A percentile compares a stretch with the other conserved stretches of the same genome.
Conservation (phyloP, 2,888 invertebrate genomes). For the Stomorhina lunata region DNA sequence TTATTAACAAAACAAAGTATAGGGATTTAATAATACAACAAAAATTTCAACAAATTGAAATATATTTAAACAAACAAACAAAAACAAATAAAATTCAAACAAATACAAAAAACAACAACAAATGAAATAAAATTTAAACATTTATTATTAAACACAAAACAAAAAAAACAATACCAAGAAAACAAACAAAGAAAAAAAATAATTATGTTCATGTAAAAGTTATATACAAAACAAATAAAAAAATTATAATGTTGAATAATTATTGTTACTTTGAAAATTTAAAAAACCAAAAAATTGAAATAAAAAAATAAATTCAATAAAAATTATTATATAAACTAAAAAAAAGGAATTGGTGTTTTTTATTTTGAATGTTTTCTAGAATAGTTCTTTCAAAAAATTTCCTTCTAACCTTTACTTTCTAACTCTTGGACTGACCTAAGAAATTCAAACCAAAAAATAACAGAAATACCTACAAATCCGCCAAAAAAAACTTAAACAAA, state of each 20-base stretch:
- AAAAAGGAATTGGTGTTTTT: slow-evolving; percentile 69
- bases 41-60: slow-evolving; percentile 46
- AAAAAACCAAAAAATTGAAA: slow-evolving; percentile 68
- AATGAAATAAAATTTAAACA: slow-evolving; percentile 57
- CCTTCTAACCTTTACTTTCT: slow-evolving; percentile 15
- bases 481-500: no score
- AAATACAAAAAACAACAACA: slow-evolving; percentile 25
- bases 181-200: slow-evolving; percentile 59
- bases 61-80: slow-evolving; percentile 48
- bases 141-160: slow-evolving; percentile 44
- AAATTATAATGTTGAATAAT: slow-evolving; percentile 75
- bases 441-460: background rate
- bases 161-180: slow-evolving; percentile 37
- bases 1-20: slow-evolving; percentile 68
- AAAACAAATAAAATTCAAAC: slow-evolving; percentile 20
- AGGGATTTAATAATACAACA: slow-evolving; percentile 71
- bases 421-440: slow-evolving; percentile 16
- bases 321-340: slow-evolving; percentile 70
- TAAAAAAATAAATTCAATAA: slow-evolving; percentile 66
- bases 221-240: slow-evolving; percentile 67
- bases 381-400: background rate
- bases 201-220: slow-evolving; percentile 65
- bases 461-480: no score
- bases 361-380: slow-evolving; percentile 38
- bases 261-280: slow-evolving; percentile 78